A percentile compares a stretch with the other conserved stretches of the same genome.
Evolutionary conservation across 2,113 vertebrate species (phyloP).

Genomic region (Edolisoma coerulescens): DNA sequence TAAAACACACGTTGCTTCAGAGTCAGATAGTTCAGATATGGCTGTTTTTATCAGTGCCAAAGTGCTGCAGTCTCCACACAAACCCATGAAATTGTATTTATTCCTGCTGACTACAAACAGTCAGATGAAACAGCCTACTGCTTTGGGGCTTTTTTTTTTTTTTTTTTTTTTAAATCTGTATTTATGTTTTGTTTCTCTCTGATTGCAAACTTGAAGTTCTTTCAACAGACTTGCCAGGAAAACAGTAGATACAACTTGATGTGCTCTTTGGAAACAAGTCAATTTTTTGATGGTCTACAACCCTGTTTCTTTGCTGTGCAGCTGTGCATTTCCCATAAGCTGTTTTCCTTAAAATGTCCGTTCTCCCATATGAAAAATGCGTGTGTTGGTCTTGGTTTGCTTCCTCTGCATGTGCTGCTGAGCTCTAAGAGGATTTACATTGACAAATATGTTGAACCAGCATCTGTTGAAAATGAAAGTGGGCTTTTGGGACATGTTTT

Average conservation of each 20-base stretch:
- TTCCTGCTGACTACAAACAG: neutral
- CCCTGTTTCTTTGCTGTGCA: neutral
- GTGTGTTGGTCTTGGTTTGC: neutral
- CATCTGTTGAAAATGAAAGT: constrained; percentile 36
- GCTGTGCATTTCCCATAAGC: neutral
- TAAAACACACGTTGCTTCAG: neutral
- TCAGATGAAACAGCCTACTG: neutral
- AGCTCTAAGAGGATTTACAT: constrained; percentile 16
- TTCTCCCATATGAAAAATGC: neutral
- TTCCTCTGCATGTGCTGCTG: neutral
- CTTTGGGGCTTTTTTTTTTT: neutral
- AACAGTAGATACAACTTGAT: neutral
- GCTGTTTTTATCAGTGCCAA: neutral
- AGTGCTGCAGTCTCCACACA: neutral
- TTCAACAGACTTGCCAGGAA: neutral
- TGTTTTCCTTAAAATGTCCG: neutral
- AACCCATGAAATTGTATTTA: fast-evolving
- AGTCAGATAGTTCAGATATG: neutral
- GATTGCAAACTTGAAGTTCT: neutral
- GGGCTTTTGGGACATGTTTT: constrained; percentile 24
- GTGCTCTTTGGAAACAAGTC: neutral
- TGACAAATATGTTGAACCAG: neutral
- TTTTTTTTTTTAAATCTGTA: neutral
- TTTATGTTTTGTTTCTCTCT: neutral
- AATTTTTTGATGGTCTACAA: neutral